Percentiles rank a stretch among this genome's conserved stretches.
Conservation (phyloP, 2,113 vertebrate species). For the Neolamprologus devosi region DNA sequence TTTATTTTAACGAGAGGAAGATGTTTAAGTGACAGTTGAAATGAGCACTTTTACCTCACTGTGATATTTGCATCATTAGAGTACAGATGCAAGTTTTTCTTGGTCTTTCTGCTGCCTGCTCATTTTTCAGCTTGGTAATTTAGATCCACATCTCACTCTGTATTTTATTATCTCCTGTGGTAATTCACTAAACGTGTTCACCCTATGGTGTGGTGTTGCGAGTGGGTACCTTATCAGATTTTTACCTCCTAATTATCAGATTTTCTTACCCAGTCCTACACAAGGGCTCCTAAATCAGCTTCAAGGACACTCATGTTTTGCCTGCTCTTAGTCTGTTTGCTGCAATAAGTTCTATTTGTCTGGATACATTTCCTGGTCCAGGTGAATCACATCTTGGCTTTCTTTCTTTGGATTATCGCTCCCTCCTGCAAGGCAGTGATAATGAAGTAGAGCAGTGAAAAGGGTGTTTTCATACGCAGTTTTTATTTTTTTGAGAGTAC, state of each 20-base stretch:
- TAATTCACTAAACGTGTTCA: constrained; percentile 1
- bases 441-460: not conserved
- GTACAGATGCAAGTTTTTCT: not conserved
- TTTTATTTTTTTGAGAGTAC: not conserved
- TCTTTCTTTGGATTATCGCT: not conserved
- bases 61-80: not conserved
- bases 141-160: not conserved
- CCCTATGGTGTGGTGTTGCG: not conserved
- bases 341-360: not conserved
- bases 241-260: constrained; percentile 14
- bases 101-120: not conserved
- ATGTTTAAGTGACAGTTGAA: not conserved
- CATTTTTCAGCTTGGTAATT: not conserved
- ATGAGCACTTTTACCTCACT: not conserved
- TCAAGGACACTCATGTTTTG: not conserved
- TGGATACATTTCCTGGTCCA: not conserved
- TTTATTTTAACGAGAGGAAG: not conserved
- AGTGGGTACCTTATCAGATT: constrained; percentile 27
- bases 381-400: not conserved
- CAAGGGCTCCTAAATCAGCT: not conserved
- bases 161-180: constrained; percentile 11
- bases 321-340: not conserved
- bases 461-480: not conserved
- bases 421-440: not conserved
- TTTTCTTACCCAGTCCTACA: not conserved